phyloP scores from a whole-genome alignment of 2,797 vertebrate genomes.

The Ceyx erithaca region DNA sequence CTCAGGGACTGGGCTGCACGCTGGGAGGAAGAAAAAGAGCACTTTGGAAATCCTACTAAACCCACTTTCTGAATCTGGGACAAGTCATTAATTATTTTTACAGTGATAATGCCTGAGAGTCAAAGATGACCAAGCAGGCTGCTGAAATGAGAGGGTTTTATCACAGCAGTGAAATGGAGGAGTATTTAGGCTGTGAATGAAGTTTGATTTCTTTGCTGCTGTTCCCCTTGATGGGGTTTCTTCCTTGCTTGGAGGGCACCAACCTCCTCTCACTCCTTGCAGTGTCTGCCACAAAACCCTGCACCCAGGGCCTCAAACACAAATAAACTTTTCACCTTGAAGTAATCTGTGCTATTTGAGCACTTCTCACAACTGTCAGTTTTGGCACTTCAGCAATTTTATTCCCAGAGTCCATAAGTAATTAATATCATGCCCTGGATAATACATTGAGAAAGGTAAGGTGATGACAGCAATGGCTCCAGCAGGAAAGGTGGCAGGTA shows the following conservation, averaged over 20 bases:
- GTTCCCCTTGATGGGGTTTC: not conserved
- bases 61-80: not conserved
- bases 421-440: not conserved
- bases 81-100: slow-evolving; percentile 32
- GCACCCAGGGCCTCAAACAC: not conserved
- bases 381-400: slow-evolving; percentile 15
- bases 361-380: not conserved
- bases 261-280: not conserved
- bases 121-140: not conserved
- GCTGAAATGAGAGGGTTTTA: not conserved
- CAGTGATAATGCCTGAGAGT: not conserved
- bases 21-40: not conserved
- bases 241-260: not conserved
- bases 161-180: not conserved
- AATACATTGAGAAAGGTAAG: slow-evolving; percentile 7
- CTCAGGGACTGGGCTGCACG: not conserved
- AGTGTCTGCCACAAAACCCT: not conserved
- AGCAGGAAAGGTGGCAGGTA: slow-evolving; percentile 16
- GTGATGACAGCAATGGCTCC: slow-evolving; percentile 43
- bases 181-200: not conserved
- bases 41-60: not conserved
- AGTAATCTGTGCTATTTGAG: not conserved
- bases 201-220: not conserved
- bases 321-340: not conserved
- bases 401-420: not conserved